phyloP scores from a whole-genome alignment of 2,888 invertebrate genomes.

The Cryptosula pallasiana region DNA sequence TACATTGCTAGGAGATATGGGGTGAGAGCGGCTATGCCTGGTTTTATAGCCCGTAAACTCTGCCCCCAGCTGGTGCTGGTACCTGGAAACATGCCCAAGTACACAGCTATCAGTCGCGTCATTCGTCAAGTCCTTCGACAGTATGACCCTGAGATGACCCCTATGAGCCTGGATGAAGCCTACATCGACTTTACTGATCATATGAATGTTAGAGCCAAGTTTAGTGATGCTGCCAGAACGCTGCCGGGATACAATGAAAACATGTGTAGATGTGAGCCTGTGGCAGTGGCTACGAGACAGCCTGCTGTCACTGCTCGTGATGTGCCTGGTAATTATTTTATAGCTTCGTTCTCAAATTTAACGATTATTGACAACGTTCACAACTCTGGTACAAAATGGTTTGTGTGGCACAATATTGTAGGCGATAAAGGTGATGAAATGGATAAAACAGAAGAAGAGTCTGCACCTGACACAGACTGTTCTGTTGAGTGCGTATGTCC shows the following conservation, averaged over 20 bases:
- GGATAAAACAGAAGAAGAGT: too few relatives aligned
- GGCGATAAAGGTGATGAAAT: too few relatives aligned
- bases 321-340: too few relatives aligned
- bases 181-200: slow-evolving; percentile 59
- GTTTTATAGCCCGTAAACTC: slow-evolving; percentile 60
- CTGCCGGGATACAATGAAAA: slow-evolving; percentile 27
- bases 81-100: slow-evolving; percentile 57
- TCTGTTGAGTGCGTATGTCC: too few relatives aligned
- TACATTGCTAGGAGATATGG: slow-evolving; percentile 60
- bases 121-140: slow-evolving; percentile 53
- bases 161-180: slow-evolving; percentile 60
- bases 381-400: too few relatives aligned
- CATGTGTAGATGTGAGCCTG: slow-evolving; percentile 12
- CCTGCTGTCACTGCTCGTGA: too few relatives aligned
- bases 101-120: slow-evolving; percentile 53
- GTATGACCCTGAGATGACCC: slow-evolving; percentile 58
- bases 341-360: too few relatives aligned
- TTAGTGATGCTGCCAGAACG: slow-evolving; percentile 35
- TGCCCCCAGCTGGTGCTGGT: slow-evolving; percentile 60
- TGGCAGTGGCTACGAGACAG: not conserved
- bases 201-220: slow-evolving; percentile 35
- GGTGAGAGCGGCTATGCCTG: slow-evolving; percentile 63
- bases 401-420: too few relatives aligned
- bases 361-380: too few relatives aligned
- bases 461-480: too few relatives aligned